phyloP scores from a whole-genome alignment of 1,140 invertebrate genomes.

The Xylocopa sonorina region DNA sequence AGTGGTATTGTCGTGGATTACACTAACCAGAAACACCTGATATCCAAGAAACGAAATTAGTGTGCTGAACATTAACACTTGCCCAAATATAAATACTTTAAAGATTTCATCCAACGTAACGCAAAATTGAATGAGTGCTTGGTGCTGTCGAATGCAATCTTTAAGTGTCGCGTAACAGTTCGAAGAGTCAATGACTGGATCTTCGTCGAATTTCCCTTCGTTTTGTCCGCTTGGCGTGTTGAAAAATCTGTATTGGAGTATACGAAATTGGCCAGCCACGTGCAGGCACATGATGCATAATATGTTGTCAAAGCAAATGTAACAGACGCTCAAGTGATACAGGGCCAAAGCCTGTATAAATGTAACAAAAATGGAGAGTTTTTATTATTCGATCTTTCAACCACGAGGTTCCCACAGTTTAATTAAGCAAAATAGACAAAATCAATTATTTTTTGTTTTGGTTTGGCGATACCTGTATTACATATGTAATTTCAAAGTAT shows the following conservation, averaged over 20 bases:
- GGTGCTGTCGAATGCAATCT: slow-evolving; percentile 48
- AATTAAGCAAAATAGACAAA: background rate
- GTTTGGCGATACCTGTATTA: background rate
- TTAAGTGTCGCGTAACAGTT: slow-evolving; percentile 6
- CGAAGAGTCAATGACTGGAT: background rate
- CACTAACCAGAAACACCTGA: slow-evolving; percentile 55
- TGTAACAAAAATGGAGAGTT: background rate
- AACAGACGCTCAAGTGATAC: slow-evolving; percentile 53
- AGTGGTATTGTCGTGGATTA: too few species aligned
- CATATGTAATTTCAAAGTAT: slow-evolving; percentile 59
- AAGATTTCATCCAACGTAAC: slow-evolving; percentile 48
- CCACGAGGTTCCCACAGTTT: background rate
- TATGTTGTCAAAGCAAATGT: slow-evolving; percentile 66
- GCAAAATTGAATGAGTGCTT: slow-evolving; percentile 46
- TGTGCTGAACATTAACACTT: slow-evolving; percentile 51
- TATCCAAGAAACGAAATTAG: slow-evolving; percentile 63
- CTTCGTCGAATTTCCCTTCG: background rate
- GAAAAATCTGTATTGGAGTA: slow-evolving; percentile 47
- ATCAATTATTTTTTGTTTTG: too few species aligned
- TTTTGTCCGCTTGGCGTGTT: background rate
- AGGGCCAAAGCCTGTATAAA: slow-evolving; percentile 37
- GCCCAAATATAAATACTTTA: slow-evolving; percentile 30
- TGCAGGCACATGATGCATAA: slow-evolving; percentile 61
- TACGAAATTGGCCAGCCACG: slow-evolving; percentile 62
- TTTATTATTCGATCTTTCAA: background rate